Evolutionary conservation across 2,113 vertebrate genomes (phyloP).

Genomic region (Centropus unirufus): DNA sequence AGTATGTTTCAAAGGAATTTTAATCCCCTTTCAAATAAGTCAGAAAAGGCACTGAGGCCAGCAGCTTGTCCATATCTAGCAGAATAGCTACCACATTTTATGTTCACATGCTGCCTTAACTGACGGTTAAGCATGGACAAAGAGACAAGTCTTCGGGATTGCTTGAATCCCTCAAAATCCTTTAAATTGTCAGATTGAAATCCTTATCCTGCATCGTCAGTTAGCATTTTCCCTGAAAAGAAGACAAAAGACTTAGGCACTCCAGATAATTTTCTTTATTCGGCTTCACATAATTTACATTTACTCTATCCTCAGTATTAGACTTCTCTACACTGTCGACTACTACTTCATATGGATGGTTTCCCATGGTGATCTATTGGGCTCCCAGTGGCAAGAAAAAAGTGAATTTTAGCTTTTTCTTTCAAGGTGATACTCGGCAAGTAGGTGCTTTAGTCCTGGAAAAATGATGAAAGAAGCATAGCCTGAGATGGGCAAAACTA

Average conservation of each 20-base stretch:
- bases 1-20: constrained; percentile 28
- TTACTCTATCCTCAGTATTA: neutral
- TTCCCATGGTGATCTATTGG: neutral
- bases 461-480: neutral
- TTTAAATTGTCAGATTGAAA: neutral
- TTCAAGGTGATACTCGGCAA: neutral
- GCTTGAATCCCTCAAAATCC: neutral
- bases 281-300: neutral
- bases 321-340: neutral
- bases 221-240: neutral
- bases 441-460: neutral
- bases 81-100: neutral
- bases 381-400: neutral
- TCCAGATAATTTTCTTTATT: neutral
- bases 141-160: neutral
- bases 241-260: neutral
- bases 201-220: neutral
- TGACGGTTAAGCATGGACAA: neutral
- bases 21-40: constrained; percentile 15
- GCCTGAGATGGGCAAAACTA: neutral
- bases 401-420: neutral
- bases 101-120: neutral
- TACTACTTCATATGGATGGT: neutral
- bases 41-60: neutral
- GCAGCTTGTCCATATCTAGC: neutral